These are phyloP conservation scores for Triplophysa yarkandensis DNA, from an alignment of 2,797 vertebrate species.

Conservation along the genomic window DNA sequence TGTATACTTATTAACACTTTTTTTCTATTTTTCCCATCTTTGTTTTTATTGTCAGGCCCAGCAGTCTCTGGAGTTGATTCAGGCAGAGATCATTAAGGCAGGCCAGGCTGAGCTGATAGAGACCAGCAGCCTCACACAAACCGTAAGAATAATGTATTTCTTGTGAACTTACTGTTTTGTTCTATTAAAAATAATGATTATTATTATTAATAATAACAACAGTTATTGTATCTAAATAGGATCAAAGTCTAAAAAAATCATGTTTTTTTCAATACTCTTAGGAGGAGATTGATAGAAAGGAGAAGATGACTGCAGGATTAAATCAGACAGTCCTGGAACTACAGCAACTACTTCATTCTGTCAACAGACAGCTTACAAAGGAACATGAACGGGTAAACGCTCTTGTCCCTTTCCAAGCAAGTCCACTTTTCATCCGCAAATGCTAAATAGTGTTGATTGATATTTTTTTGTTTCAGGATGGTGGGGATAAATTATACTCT, in stretches of 20 bases:
- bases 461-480: constrained; percentile 47
- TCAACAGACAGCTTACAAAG: constrained; percentile 90
- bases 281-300: constrained; percentile 86
- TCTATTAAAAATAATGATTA: no score
- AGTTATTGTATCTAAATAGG: no score
- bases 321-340: constrained; percentile 89
- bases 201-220: no score
- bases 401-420: not conserved
- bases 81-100: constrained; percentile 86
- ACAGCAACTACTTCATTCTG: constrained; percentile 87
- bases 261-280: constrained; percentile 61
- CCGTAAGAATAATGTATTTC: constrained; percentile 69
- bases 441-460: not conserved
- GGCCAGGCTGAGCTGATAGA: constrained; percentile 85
- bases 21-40: not conserved
- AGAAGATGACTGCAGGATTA: constrained; percentile 84
- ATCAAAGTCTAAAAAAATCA: no score
- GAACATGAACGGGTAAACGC: constrained; percentile 77
- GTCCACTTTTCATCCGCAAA: not conserved
- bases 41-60: constrained; percentile 80
- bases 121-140: constrained; percentile 85
- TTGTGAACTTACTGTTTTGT: no score
- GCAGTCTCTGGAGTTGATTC: constrained; percentile 90
- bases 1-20: not conserved
- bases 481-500: constrained; percentile 41